Evolutionary conservation across 2,888 invertebrate genomes (phyloP).

Genomic region (Sinelater perroti): DNA sequence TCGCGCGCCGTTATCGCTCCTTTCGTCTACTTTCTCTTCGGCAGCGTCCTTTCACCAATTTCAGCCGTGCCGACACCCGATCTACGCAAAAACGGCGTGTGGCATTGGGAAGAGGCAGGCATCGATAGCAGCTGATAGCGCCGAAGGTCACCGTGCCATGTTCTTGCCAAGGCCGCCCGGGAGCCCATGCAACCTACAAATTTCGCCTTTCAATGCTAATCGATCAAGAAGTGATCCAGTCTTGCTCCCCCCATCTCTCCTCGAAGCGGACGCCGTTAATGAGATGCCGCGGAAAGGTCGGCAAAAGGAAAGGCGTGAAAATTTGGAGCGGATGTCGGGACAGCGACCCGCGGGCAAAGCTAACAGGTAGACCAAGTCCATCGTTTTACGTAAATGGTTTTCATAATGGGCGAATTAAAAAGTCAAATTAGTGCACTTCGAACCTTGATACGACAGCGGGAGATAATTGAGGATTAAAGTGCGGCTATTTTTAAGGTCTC

Average conservation of each 20-base stretch:
- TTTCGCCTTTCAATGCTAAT: slow-evolving; percentile 16
- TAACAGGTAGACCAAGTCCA: slow-evolving; percentile 9
- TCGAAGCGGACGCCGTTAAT: no score
- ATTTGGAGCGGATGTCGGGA: slow-evolving; percentile 8
- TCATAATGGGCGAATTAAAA: slow-evolving; percentile 24
- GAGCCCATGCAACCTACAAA: slow-evolving; percentile 26
- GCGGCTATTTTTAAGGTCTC: no score
- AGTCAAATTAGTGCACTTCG: slow-evolving; percentile 26
- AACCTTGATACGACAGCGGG: slow-evolving; percentile 16
- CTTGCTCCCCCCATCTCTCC: not conserved
- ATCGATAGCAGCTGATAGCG: slow-evolving; percentile 15
- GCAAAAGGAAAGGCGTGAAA: not conserved
- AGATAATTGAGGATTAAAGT: no score
- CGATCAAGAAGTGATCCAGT: no score
- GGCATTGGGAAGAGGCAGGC: slow-evolving; percentile 19
- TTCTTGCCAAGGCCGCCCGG: slow-evolving; percentile 32
- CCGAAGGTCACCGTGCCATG: slow-evolving; percentile 26
- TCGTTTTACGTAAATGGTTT: slow-evolving; percentile 24
- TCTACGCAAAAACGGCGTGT: not conserved
- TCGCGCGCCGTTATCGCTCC: no score
- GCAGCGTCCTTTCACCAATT: slow-evolving; percentile 9
- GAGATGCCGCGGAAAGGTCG: no score
- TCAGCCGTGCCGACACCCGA: no score
- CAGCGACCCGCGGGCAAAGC: slow-evolving; percentile 19
- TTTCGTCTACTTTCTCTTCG: slow-evolving; percentile 7